Base-by-base conservation (phyloP, 2,888 invertebrate genomes). In the Spatulosminthurus flaviceps region DNA sequence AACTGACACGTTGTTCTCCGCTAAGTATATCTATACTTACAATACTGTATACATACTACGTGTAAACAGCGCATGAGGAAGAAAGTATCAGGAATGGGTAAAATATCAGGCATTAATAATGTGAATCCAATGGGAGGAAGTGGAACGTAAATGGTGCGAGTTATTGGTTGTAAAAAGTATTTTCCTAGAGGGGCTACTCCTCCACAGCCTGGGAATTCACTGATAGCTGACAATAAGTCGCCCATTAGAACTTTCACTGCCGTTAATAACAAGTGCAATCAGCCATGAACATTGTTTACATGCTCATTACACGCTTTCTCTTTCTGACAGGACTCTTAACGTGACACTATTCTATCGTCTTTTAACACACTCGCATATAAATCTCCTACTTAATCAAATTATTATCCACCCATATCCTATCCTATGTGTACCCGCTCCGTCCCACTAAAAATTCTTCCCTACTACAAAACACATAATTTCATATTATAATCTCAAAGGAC, bases 181-280 rank as follows among this genome's bases (percentile, higher is more conserved):
- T n/a, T n/a, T 64, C 26, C 26, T 22, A 64, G 24, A 64, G 64
- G 7, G 2, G 34, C 70, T n/a, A n/a, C n/a, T n/a, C n/a, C n/a
- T n/a, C 70, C 67, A 7, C 34, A 34, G 51, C 51, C 51, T 51
- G 51, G 51, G 51, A 51, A 51, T 51, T 51, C 51, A 51, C 51
- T 51, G 51, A 51, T 51, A 51, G 51, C 16, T 13, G 19, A 51
- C 51, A 19, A 70, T 29, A 34, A 29, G 70, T 22, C 70, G 26
- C 29, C 22, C 41, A 70, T 70, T 70, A 41, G 41, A 22, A 70
- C 29, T 70, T 41, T 41, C 29, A 70, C 29, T 21, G 41, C 34
- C 70, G 70, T 70, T 29, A 19, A 21, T 70, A 70, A 70, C 29
- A 28, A 26, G 24, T 4, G n/a, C 69, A 69, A 28, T 69, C 69